Base-by-base conservation (phyloP, 2,113 vertebrate species). In the Hystrix cristata region DNA sequence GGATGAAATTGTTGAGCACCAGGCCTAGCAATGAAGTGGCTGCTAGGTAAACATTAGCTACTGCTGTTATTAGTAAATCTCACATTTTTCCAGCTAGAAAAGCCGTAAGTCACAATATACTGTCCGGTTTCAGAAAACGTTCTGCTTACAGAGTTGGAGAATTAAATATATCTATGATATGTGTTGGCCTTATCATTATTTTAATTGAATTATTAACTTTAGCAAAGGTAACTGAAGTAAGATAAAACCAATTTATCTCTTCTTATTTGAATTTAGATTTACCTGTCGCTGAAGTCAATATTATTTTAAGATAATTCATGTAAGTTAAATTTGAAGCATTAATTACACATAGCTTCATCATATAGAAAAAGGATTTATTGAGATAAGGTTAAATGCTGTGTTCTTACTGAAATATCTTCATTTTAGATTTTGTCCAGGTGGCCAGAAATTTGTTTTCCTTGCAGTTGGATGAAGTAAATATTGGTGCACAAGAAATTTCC, bases 341-440 rank as follows among this genome's bases (percentile, higher is more conserved):
- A 72, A 25, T 91, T 80, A 57, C 4, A 43, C 21, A 38, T 92
- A 64, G 38, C 72, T 94, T 92, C 69, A 86, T 89, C 18, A 85
- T 57, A 14, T 82, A 88, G 48, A 81, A 87, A 83, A 95, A 85
- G 16, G 46, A 46, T 81, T 69, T 87, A 59, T 82, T 97, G 62
- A 87, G 55, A 80, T 87, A 64, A 84, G 55, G 29, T 95, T 83
- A 93, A 96, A 69, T 91, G 18, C 62, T 95, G 1, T 95, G n/a
- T 92, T 96, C 85, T 72, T 93, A 97, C 10, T 79, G 16, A 96
- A 67, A 64, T 90, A 2, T 97, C 25, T 83, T 97, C 46, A n/a
- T 95, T 97, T 92, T 91, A 99, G 99, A 99, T 96, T 99, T 99
- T 31, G 82, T 99, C 97, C 98, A 97, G 55, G 98, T 99, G 97